Evolutionary conservation across 2,797 vertebrate species (phyloP).

Genomic region (Muscicapa comitata): DNA sequence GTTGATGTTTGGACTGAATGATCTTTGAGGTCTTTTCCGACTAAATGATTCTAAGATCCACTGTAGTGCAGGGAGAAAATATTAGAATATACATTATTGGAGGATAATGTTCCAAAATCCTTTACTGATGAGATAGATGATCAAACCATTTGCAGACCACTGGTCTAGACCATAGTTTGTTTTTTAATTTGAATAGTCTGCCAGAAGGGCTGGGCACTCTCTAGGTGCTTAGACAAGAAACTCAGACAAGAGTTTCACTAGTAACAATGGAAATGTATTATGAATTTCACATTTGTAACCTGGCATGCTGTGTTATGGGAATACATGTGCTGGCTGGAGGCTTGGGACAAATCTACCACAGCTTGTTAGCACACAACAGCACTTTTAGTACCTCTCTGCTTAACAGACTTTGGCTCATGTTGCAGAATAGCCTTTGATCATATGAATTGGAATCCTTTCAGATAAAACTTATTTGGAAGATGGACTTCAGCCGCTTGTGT

Average conservation of each 20-base stretch:
- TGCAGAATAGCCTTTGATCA: background rate
- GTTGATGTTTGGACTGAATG: background rate
- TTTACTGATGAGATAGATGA: background rate
- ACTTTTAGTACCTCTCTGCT: background rate
- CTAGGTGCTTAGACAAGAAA: background rate
- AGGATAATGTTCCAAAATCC: background rate
- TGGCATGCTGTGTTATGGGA: background rate
- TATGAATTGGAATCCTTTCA: background rate
- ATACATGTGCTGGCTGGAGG: background rate
- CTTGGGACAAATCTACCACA: background rate
- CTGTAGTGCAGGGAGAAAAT: background rate
- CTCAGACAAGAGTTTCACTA: background rate
- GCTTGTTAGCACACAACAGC: background rate
- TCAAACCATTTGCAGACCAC: background rate
- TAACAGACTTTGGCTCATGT: background rate
- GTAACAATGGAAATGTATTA: background rate
- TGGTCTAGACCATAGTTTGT: background rate
- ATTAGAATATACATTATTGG: background rate
- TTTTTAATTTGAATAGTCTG: background rate
- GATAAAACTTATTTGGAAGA: background rate
- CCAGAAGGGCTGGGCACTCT: background rate
- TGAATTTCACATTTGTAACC: background rate
- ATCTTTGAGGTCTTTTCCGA: background rate
- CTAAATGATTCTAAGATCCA: background rate
- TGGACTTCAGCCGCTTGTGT: background rate